phyloP scores from a whole-genome alignment of 2,797 vertebrate species.

The Trichosurus vulpecula region DNA sequence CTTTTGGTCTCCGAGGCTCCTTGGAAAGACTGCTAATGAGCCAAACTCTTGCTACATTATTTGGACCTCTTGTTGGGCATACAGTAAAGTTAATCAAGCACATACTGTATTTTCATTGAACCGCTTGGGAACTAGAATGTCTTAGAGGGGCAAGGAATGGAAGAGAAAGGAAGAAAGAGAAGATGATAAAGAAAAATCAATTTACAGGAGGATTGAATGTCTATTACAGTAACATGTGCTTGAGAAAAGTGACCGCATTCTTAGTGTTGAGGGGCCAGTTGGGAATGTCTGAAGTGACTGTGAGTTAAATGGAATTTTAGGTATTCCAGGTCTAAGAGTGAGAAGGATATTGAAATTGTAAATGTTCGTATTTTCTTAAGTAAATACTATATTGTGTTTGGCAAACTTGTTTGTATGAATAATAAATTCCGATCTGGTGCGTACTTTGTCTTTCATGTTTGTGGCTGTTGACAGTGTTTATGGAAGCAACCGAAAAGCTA shows the following conservation, averaged over 20 bases:
- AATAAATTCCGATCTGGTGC: slow-evolving; percentile 85
- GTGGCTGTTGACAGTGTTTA: slow-evolving; percentile 31
- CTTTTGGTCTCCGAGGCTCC: slow-evolving; percentile 68
- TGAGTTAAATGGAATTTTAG: slow-evolving; percentile 68
- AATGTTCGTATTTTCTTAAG: slow-evolving; percentile 86
- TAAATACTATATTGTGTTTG: slow-evolving; percentile 84
- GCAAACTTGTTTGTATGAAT: slow-evolving; percentile 83
- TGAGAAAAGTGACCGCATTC: slow-evolving; percentile 46
- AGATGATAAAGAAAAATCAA: slow-evolving; percentile 15
- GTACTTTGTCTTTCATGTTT: slow-evolving; percentile 63
- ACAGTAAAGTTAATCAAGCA: slow-evolving; percentile 57
- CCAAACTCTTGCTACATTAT: slow-evolving; percentile 66
- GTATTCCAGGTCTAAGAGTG: slow-evolving; percentile 67
- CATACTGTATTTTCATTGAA: slow-evolving; percentile 53
- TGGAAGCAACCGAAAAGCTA: slow-evolving; percentile 1
- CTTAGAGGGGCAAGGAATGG: slow-evolving; percentile 51
- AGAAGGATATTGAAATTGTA: slow-evolving; percentile 78
- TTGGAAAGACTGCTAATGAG: slow-evolving; percentile 76
- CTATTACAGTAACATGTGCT: slow-evolving; percentile 18
- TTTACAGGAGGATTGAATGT: slow-evolving; percentile 8
- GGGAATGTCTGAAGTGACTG: slow-evolving; percentile 62
- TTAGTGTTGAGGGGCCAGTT: slow-evolving; percentile 8
- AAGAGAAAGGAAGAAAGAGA: slow-evolving; percentile 28
- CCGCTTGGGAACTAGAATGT: slow-evolving; percentile 65
- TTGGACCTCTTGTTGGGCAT: slow-evolving; percentile 60